Base-by-base conservation (phyloP, 92 coral and sea anemone species). In the Epizoanthus scotinus region DNA sequence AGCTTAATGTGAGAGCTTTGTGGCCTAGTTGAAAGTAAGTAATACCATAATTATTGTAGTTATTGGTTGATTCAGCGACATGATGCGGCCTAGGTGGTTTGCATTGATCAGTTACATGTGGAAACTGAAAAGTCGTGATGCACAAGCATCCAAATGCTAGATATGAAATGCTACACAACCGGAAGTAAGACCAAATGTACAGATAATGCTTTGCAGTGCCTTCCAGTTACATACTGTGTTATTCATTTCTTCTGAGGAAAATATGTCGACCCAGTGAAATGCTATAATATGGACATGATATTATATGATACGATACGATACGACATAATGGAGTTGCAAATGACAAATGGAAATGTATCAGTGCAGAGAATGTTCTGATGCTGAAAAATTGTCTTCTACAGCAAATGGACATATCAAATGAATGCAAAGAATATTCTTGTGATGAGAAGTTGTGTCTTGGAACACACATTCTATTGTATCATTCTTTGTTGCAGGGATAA, bases 1-100 rank as follows among this genome's bases (percentile, higher is more conserved):
- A 75, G 81, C 68, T 60, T 75, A 75, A 75, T 75, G 10, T 3
- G 63, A 55, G 81, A 75, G 81, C 81, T 75, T 60, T 75, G 81
- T 75, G 61, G 81, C 81, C 66, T n/a, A n/a, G n/a, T 75, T 68
- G 42, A 12, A 38, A 59, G 81, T 57, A 38, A 13, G 17, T 55
- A 58, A 20, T 47, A 70, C 40, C 40, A 34, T 34, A 34, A 34
- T 34, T 34, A 47, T 47, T 47, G 52, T 47, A 47, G 52, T 47
- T 47, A 13, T 47, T 47, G 14, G 52, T 47, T 12, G 52, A 47
- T 47, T 47, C 14, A 47, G 52, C 52, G 6, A 2, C 7, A 54
- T 29, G 34, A 75, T n/a, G 81, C 57, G 40, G 81, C 36, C 57
- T 68, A 58, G 68, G 81, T 58, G 57, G 65, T 52, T 31, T 29